Evolutionary conservation across 2,888 invertebrate genomes (phyloP).

Genomic region (Ferrisia virgata): DNA sequence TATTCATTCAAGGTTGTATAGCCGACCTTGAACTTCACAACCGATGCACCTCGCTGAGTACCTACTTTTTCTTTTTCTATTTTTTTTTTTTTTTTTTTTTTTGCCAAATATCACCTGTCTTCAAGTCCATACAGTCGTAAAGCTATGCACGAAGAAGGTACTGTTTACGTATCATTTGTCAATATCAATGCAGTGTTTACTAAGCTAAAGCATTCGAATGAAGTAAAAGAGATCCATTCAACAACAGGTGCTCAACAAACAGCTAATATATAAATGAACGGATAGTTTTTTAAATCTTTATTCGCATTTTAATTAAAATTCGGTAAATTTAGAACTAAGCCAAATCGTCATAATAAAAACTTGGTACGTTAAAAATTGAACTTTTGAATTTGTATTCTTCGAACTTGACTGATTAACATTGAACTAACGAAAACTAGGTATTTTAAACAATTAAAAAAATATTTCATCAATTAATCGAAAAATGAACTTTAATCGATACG

Average conservation of each 20-base stretch:
- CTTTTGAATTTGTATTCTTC: background rate
- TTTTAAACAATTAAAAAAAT: background rate
- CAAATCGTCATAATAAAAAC: background rate
- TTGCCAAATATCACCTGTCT: background rate
- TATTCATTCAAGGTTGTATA: background rate
- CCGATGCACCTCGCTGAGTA: background rate
- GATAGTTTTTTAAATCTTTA: no score
- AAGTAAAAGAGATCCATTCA: no score
- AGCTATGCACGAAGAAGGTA: background rate
- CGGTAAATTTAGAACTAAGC: no score
- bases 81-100: no score
- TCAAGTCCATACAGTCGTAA: background rate
- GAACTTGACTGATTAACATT: background rate
- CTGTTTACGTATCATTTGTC: background rate
- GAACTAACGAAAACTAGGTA: background rate
- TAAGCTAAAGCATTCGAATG: no score
- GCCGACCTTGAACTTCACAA: background rate
- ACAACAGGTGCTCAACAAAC: no score
- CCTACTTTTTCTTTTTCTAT: no score
- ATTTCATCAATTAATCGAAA: background rate
- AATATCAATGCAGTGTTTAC: no score
- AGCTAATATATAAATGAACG: no score
- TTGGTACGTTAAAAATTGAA: background rate
- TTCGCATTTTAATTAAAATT: no score
- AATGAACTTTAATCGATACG: background rate